phyloP scores from a whole-genome alignment of 2,113 vertebrate genomes.

The Callospermophilus lateralis region DNA sequence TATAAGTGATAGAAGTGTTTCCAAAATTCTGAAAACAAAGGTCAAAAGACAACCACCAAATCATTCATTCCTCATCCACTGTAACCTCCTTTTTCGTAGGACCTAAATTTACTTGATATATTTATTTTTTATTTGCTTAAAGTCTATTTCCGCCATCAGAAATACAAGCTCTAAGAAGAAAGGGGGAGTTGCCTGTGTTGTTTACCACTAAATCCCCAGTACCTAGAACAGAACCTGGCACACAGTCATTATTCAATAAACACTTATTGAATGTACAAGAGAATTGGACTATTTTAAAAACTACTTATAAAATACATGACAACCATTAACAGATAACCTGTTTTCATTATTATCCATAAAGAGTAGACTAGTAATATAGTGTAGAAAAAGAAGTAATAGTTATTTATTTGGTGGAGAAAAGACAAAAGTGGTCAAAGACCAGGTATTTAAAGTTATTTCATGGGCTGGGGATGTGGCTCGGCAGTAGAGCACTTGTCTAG shows the following conservation, averaged over 20 bases:
- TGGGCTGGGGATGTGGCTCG: not conserved
- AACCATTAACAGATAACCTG: not conserved
- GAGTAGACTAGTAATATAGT: constrained; percentile 14
- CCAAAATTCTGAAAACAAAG: not conserved
- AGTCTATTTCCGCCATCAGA: not conserved
- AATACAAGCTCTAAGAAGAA: not conserved
- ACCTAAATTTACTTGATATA: constrained; percentile 27
- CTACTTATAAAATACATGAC: constrained; percentile 51
- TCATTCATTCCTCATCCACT: not conserved
- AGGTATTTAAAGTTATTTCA: constrained; percentile 56
- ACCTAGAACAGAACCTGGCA: constrained; percentile 1
- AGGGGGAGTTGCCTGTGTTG: not conserved
- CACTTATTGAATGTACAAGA: constrained; percentile 1
- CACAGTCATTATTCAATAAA: constrained; percentile 22
- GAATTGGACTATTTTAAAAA: constrained; percentile 39
- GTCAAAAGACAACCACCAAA: not conserved
- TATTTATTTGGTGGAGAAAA: constrained; percentile 9
- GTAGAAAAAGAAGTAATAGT: not conserved
- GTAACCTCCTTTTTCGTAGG: constrained; percentile 26
- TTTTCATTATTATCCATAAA: constrained; percentile 46
- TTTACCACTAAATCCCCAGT: not conserved
- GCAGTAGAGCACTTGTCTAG: not conserved
- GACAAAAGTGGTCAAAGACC: not conserved
- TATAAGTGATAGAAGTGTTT: not conserved
- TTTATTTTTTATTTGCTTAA: not conserved